Percentiles rank a stretch among this genome's conserved stretches.
These are phyloP conservation scores for Bergia sp. DNA, from an alignment of 92 coral and sea anemone genomes.

Conservation along the genomic window DNA sequence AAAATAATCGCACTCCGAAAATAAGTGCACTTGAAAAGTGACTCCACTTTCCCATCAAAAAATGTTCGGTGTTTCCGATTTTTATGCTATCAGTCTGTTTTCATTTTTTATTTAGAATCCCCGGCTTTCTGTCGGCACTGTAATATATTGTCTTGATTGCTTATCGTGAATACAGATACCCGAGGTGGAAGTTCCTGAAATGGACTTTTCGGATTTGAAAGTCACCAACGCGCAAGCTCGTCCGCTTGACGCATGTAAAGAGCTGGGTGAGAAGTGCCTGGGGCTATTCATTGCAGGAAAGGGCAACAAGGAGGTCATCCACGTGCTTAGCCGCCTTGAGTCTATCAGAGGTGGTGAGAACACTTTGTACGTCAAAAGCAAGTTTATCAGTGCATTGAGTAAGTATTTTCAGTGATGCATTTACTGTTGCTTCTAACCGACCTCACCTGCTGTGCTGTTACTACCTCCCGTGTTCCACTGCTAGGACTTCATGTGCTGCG, in stretches of 20 bases:
- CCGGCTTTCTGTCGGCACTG: neutral
- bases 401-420: neutral
- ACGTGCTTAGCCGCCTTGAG: constrained; percentile 16
- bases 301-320: constrained; percentile 5
- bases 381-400: constrained; percentile 31
- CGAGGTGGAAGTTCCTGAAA: constrained; percentile 39
- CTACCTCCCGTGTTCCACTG: too few relatives aligned
- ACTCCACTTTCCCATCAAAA: too few relatives aligned
- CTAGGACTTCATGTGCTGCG: too few relatives aligned
- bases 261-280: constrained; percentile 28
- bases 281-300: constrained; percentile 35
- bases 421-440: neutral
- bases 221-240: neutral
- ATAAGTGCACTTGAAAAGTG: too few relatives aligned
- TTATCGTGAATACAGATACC: constrained; percentile 22
- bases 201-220: neutral
- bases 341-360: constrained; percentile 10
- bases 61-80: neutral
- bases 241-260: neutral
- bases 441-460: neutral
- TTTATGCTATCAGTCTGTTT: neutral
- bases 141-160: too few relatives aligned
- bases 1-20: too few relatives aligned
- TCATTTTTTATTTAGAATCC: neutral
- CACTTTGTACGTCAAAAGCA: constrained; percentile 44